A percentile compares a stretch with the other conserved stretches of the same genome.
phyloP scores from a whole-genome alignment of 1,140 invertebrate genomes.

The Mamestra configurata region DNA sequence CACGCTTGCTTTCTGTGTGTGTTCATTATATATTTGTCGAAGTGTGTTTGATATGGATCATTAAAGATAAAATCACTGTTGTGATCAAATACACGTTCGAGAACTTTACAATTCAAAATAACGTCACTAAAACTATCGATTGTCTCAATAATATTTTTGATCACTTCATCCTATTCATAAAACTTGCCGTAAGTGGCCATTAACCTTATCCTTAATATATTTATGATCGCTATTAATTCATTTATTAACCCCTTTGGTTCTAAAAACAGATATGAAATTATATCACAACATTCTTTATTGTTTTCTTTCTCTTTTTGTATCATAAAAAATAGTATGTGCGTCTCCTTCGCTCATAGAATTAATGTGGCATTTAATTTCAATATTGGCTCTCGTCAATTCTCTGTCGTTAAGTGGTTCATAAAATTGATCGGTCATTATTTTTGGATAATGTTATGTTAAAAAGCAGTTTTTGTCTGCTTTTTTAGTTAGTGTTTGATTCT shows the following conservation, averaged over 20 bases:
- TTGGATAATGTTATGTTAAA: constrained; percentile 54
- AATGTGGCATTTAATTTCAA: constrained; percentile 25
- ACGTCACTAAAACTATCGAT: background rate
- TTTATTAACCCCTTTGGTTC: constrained; percentile 33
- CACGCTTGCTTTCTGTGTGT: too few relatives aligned
- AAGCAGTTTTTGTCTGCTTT: background rate
- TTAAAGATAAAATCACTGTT: background rate
- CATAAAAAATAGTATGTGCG: background rate
- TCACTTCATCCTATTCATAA: background rate
- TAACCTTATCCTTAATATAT: constrained; percentile 4
- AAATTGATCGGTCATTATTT: constrained; percentile 71
- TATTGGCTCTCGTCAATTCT: constrained; percentile 19
- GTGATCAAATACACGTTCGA: background rate
- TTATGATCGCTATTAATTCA: constrained; percentile 31
- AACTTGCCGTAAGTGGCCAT: background rate
- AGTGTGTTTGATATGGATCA: background rate
- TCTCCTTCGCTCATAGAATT: background rate
- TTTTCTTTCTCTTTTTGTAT: constrained; percentile 7
- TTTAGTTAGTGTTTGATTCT: background rate
- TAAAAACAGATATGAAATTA: constrained; percentile 29
- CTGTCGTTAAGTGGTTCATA: constrained; percentile 54
- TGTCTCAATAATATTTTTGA: background rate
- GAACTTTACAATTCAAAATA: background rate
- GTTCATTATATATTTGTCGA: too few relatives aligned
- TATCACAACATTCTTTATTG: constrained; percentile 12